Percentiles rank a stretch among this genome's conserved stretches.
Evolutionary conservation across 2,888 invertebrate species (phyloP).

Genomic region (Patella caerulea): DNA sequence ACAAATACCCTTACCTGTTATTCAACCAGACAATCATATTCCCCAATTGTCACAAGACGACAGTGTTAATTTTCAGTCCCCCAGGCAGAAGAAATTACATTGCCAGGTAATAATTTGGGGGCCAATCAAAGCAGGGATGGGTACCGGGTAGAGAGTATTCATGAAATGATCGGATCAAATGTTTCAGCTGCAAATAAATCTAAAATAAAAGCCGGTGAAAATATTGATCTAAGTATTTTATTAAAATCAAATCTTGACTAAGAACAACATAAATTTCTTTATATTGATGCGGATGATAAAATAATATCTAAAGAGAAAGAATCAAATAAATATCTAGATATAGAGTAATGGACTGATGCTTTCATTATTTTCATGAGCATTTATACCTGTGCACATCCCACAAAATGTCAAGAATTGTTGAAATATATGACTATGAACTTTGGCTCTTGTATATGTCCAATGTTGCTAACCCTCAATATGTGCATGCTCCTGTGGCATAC

Average conservation of each 20-base stretch:
- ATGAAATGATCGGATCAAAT: background rate
- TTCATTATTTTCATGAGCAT: background rate
- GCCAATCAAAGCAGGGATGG: too few relatives aligned
- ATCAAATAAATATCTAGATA: background rate
- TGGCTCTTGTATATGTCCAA: conserved; percentile 1
- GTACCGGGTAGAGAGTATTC: background rate
- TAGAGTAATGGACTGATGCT: background rate
- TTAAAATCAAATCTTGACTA: background rate
- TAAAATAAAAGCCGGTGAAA: background rate
- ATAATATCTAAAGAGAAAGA: background rate
- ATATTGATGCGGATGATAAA: background rate
- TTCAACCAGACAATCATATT: too few relatives aligned
- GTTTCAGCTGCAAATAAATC: background rate
- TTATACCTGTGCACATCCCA: background rate
- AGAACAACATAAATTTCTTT: background rate
- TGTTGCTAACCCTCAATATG: background rate
- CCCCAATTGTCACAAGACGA: too few relatives aligned
- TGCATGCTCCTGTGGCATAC: background rate
- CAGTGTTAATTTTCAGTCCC: too few relatives aligned
- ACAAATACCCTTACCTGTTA: too few relatives aligned
- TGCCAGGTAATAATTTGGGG: too few relatives aligned
- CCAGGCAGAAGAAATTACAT: too few relatives aligned
- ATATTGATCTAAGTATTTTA: background rate
- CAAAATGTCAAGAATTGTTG: background rate
- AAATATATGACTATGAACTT: conserved; percentile 1